Percentiles rank a stretch among this genome's conserved stretches.
These are phyloP conservation scores for Calidris pugnax DNA, from an alignment of 2,113 vertebrate genomes.

Conservation along the genomic window DNA sequence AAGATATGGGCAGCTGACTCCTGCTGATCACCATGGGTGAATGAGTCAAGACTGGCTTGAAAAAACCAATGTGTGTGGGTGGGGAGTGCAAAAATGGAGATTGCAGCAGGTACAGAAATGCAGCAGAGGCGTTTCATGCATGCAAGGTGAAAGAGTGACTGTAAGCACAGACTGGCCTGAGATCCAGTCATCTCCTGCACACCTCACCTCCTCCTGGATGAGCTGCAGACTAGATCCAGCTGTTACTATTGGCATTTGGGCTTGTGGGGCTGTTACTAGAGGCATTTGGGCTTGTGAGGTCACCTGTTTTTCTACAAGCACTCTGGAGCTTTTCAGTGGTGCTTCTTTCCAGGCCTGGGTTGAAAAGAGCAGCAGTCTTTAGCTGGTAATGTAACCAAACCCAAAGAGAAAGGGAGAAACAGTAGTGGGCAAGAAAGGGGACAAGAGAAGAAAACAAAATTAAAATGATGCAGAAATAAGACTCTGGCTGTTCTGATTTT, in stretches of 20 bases:
- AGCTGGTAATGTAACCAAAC: background rate
- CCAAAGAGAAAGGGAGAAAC: background rate
- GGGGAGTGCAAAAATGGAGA: background rate
- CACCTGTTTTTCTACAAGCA: background rate
- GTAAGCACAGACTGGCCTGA: background rate
- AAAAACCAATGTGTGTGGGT: accelerated
- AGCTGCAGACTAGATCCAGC: background rate
- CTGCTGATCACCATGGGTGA: background rate
- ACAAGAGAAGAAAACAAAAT: background rate
- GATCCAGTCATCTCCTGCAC: background rate
- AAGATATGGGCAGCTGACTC: background rate
- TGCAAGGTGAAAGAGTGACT: background rate
- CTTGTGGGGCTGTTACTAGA: background rate
- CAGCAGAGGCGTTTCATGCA: background rate
- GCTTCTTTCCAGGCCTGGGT: background rate
- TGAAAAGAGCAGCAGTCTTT: background rate
- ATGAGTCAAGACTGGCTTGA: background rate
- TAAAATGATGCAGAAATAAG: background rate
- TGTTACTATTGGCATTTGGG: background rate
- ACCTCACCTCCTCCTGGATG: background rate
- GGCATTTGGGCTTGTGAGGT: background rate
- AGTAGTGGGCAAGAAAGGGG: background rate
- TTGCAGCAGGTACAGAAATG: background rate
- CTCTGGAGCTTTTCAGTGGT: background rate
- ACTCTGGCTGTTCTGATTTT: background rate